These are phyloP conservation scores for Rhizomys pruinosus DNA, from an alignment of 2,113 vertebrate genomes.

Conservation along the genomic window DNA sequence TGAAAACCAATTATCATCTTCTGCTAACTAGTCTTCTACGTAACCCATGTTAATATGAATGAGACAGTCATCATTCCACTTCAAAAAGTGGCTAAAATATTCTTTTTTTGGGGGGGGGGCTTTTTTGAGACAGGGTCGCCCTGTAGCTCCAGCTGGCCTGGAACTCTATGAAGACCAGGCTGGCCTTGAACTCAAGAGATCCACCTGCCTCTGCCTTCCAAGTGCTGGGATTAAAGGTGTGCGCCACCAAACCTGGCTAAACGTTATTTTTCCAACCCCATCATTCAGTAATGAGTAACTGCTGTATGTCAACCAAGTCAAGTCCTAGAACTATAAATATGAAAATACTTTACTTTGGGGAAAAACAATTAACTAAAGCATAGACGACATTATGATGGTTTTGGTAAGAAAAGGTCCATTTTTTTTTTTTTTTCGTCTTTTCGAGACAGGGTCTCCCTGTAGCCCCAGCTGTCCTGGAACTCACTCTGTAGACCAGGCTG, in stretches of 20 bases:
- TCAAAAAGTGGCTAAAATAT: background rate
- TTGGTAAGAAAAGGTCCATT: constrained; percentile 1
- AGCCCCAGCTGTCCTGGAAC: too few species aligned
- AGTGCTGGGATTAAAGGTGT: too few species aligned
- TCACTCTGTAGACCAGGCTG: too few species aligned
- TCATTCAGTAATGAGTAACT: background rate
- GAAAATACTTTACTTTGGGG: constrained; percentile 3
- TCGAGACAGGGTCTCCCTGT: too few species aligned
- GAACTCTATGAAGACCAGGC: too few species aligned
- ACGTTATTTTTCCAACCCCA: background rate
- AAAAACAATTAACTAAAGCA: constrained; percentile 29
- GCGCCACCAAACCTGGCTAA: too few species aligned
- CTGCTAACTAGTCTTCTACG: background rate
- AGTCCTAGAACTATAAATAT: background rate
- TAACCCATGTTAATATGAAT: background rate
- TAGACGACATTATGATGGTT: constrained; percentile 17
- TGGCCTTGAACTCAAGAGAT: too few species aligned
- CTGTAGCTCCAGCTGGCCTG: too few species aligned
- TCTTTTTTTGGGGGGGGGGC: too few species aligned
- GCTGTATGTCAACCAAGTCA: background rate
- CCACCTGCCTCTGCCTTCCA: too few species aligned
- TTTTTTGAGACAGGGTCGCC: too few species aligned
- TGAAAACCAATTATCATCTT: constrained; percentile 14
- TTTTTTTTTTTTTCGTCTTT: too few species aligned
- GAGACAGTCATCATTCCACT: background rate